phyloP scores from a whole-genome alignment of 2,113 vertebrate species.

The Neomonachus schauinslandi region DNA sequence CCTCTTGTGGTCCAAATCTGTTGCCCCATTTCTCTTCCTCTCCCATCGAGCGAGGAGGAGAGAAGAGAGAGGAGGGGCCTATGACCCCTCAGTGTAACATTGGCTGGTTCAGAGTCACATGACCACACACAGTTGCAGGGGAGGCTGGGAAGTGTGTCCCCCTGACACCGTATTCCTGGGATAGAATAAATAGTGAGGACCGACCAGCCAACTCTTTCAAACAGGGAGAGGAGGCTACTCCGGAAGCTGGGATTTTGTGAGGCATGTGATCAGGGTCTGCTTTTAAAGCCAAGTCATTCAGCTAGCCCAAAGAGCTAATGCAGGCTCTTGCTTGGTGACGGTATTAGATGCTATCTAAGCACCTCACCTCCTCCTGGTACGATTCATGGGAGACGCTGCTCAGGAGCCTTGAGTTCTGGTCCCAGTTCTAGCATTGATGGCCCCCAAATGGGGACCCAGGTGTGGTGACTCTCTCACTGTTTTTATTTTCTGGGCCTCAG shows the following conservation, averaged over 20 bases:
- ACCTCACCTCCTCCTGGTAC: background rate
- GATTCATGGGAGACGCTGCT: background rate
- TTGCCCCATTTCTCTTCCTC: background rate
- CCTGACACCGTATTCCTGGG: background rate
- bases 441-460: background rate
- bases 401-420: background rate
- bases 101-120: background rate
- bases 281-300: background rate
- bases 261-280: background rate
- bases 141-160: background rate
- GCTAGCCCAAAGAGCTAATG: accelerated
- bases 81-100: background rate
- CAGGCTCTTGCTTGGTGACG: background rate
- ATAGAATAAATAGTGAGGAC: background rate
- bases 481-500: background rate
- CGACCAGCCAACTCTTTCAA: background rate
- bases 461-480: background rate
- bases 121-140: background rate
- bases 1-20: background rate
- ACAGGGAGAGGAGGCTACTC: background rate
- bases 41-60: background rate
- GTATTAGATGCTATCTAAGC: background rate
- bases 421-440: background rate
- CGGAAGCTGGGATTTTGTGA: background rate
- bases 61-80: background rate